Conservation (phyloP, 2,888 invertebrate species). For the Labia minor region DNA sequence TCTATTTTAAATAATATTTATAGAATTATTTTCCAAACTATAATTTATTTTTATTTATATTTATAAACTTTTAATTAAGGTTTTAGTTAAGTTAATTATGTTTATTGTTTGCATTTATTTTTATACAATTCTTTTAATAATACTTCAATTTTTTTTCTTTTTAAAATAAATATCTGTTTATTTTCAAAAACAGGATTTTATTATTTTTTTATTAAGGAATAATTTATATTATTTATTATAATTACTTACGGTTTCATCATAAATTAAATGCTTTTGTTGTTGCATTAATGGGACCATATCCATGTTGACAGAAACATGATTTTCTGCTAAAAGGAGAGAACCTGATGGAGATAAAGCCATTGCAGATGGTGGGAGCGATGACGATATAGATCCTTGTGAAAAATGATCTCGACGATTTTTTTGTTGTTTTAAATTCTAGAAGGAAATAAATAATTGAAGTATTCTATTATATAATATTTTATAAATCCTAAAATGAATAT, state of each 20-base stretch:
- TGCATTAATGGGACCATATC: conserved; percentile 41
- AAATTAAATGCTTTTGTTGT: conserved; percentile 61
- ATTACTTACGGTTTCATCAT: conserved; percentile 55
- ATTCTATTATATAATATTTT: conserved; percentile 9
- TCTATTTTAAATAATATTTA: no score
- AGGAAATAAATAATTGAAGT: conserved; percentile 20
- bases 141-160: no score
- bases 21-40: no score
- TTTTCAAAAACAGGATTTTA: background rate
- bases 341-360: conserved; percentile 35
- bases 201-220: background rate
- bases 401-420: conserved; percentile 88
- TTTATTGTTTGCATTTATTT: no score
- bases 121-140: no score
- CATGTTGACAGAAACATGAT: conserved; percentile 23
- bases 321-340: conserved; percentile 36
- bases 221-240: background rate
- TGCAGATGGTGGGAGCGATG: conserved; percentile 43
- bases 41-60: no score
- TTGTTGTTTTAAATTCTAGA: conserved; percentile 83
- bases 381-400: conserved; percentile 53
- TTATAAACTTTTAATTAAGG: no score
- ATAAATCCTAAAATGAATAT: background rate
- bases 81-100: no score
- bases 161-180: no score